These are phyloP conservation scores for Chelonus formosanus DNA, from an alignment of 2,888 invertebrate species.

Conservation along the genomic window DNA sequence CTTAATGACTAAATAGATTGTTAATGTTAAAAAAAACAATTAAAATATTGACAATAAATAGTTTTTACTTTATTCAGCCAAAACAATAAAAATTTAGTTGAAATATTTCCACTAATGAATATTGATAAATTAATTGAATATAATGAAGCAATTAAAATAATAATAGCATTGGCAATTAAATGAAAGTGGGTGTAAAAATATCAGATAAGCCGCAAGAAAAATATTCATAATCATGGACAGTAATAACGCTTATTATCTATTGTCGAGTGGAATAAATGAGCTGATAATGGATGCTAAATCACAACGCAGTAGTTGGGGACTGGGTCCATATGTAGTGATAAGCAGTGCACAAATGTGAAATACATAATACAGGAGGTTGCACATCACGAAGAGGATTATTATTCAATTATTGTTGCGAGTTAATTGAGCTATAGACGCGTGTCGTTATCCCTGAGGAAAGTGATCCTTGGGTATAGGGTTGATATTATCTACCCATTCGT, in stretches of 20 bases:
- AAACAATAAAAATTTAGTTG: no score
- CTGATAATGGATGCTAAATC: slow-evolving; percentile 18
- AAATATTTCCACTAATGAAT: no score
- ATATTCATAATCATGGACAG: background rate
- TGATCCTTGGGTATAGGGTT: slow-evolving; percentile 24
- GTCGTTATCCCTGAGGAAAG: slow-evolving; percentile 27
- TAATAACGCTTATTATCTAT: slow-evolving; percentile 12
- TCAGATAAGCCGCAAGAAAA: slow-evolving; percentile 3
- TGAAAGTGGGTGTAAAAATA: background rate
- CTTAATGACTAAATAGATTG: no score
- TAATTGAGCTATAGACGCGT: slow-evolving; percentile 30
- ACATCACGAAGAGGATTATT: slow-evolving; percentile 27
- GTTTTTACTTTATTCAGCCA: no score
- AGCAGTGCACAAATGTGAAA: slow-evolving; percentile 7
- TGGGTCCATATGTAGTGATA: slow-evolving; percentile 19
- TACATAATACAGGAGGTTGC: slow-evolving; percentile 4
- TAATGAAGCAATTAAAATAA: no score
- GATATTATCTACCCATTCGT: slow-evolving; percentile 28
- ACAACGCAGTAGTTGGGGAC: background rate
- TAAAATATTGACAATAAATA: no score
- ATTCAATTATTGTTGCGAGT: slow-evolving; percentile 33
- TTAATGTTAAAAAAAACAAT: no score
- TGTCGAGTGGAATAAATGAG: slow-evolving; percentile 7
- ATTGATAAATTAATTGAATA: no score
- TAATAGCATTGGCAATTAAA: background rate